Evolutionary conservation across 2,797 vertebrate genomes (phyloP).

Genomic region (Pipistrellus kuhlii): DNA sequence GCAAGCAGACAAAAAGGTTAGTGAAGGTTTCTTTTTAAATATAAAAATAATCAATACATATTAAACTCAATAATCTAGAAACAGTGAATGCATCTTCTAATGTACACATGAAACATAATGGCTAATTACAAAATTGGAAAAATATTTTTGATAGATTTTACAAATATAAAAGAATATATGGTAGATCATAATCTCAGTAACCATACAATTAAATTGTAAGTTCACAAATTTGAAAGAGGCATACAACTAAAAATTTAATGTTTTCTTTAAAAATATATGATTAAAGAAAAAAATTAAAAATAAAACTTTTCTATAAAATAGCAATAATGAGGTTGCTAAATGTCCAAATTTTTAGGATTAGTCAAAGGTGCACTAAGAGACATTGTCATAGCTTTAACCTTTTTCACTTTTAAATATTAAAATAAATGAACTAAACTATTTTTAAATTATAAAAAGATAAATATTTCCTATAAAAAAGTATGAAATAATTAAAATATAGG

Average conservation of each 20-base stretch:
- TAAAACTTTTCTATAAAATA: background rate
- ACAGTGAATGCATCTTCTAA: background rate
- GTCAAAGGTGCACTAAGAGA: background rate
- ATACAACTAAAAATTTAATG: background rate
- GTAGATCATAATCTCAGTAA: background rate
- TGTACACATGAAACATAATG: conserved; percentile 22
- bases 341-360: background rate
- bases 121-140: background rate
- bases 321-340: background rate
- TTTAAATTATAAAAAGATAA: conserved; percentile 11
- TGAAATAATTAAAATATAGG: background rate
- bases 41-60: conserved; percentile 21
- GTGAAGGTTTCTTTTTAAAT: background rate
- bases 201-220: background rate
- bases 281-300: conserved; percentile 3
- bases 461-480: conserved; percentile 14
- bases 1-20: background rate
- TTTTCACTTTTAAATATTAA: conserved; percentile 48
- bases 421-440: background rate
- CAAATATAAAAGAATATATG: background rate
- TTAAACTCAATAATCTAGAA: background rate
- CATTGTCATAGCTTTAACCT: background rate
- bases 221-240: conserved; percentile 9
- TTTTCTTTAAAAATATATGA: conserved; percentile 18
- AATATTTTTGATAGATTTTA: conserved; percentile 2